Conservation (phyloP, 2,113 vertebrate species). For the Porphyrio hochstetteri region DNA sequence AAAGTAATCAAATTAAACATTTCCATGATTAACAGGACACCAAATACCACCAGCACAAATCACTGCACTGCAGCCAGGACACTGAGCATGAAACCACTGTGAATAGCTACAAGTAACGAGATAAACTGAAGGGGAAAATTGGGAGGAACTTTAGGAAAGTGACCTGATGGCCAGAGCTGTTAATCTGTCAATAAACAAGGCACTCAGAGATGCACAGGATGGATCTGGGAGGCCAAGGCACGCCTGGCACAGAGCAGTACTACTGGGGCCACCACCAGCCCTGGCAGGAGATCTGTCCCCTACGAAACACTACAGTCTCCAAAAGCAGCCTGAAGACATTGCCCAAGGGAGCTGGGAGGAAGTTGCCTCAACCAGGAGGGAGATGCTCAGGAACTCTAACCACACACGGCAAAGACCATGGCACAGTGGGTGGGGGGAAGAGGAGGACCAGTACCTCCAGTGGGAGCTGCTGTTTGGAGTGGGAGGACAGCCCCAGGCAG, state of each 20-base stretch:
- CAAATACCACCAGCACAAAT: background rate
- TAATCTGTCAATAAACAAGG: background rate
- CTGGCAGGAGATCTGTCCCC: background rate
- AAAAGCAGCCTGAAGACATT: background rate
- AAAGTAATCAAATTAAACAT: background rate
- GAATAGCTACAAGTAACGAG: background rate
- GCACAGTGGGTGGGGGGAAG: fast-evolving
- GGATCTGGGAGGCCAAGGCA: background rate
- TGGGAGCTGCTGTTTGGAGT: background rate
- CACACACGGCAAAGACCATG: fast-evolving
- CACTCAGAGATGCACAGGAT: background rate
- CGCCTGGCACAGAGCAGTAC: background rate
- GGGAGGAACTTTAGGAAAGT: background rate
- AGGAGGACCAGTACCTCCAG: background rate
- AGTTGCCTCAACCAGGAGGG: background rate
- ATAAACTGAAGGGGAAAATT: background rate
- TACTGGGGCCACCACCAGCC: background rate
- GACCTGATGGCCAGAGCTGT: background rate
- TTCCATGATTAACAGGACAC: background rate
- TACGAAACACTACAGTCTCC: fast-evolving
- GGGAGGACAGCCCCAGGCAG: background rate
- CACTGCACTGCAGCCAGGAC: background rate
- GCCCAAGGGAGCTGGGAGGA: background rate
- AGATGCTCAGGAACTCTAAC: background rate
- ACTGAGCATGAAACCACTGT: background rate